Base-by-base conservation (phyloP, 2,113 vertebrate species). In the Cyprinodon variegatus region DNA sequence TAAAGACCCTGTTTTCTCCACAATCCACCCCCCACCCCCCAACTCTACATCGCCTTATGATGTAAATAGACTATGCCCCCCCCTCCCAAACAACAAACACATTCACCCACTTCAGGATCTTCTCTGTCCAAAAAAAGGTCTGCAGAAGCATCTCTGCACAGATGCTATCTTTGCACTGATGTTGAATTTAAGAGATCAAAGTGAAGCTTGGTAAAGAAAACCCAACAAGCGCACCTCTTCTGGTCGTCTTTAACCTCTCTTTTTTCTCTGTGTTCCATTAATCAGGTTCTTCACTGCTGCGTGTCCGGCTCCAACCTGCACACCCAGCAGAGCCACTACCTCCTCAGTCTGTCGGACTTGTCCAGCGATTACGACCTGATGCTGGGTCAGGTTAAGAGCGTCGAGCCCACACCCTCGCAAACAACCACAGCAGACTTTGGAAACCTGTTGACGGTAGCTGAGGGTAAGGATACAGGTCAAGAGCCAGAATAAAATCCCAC, bases 241-340 rank as follows among this genome's bases (percentile, higher is more conserved):
- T 66, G 48, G 14, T 64, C 46, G 59, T 17, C 10, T 62, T 83
- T 50, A 61, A 57, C 50, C 50, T 57, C 17, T 1, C n/a, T n/a
- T n/a, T n/a, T n/a, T 17, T 17, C 50, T 10, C 43, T 67, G 43
- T 1, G 20, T 68, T 36, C n/a, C 73, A 17, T 73, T 17, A 82
- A 48, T 3, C 89, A 99, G 98, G 96, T 99, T 76, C 93, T 99
- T 37, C 97, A 99, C 91, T 97, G 96, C 72, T 99, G 98, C 46
- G 95, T 98, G 73, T 97, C 95, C 0, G 97, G 98, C 72, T 99
- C 97, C 50, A 96, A 93, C 88, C 95, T 97, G 0, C 96, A 97
- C 59, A 96, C 94, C 2, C 97, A 98, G 74, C 98, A 98, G 84
- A 98, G 96, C 91, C 96, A 96, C 89, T 97, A 97, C 13, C 95